Percentiles rank a stretch among this genome's conserved stretches.
Evolutionary conservation across 2,113 vertebrate genomes (phyloP).

Genomic region (Protobothrops flavoviridis): DNA sequence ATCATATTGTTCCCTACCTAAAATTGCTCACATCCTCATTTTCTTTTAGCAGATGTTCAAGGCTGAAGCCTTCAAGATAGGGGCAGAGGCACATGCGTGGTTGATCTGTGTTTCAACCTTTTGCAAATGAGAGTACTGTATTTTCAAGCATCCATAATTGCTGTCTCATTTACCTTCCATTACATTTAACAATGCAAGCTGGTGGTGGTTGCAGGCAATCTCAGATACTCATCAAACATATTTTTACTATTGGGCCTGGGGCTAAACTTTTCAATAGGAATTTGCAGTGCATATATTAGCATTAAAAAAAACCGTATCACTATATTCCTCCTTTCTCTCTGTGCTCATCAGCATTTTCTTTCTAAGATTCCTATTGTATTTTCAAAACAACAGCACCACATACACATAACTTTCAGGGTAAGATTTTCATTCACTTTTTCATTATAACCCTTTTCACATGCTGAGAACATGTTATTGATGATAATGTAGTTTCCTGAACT

Average conservation of each 20-base stretch:
- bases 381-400: background rate
- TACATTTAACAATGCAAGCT: background rate
- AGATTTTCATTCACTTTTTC: background rate
- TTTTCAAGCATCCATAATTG: background rate
- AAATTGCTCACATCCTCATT: background rate
- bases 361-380: background rate
- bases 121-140: background rate
- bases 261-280: background rate
- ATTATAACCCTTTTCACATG: background rate
- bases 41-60: background rate
- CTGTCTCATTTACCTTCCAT: background rate
- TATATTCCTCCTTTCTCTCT: background rate
- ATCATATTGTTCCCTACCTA: background rate
- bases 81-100: background rate
- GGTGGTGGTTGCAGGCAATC: background rate
- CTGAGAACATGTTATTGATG: background rate
- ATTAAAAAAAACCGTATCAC: background rate
- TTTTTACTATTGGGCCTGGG: background rate
- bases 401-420: background rate
- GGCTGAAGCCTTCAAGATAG: background rate
- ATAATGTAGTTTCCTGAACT: background rate
- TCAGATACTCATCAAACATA: background rate
- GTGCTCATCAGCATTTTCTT: background rate
- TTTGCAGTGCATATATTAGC: background rate
- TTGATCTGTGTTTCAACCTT: background rate